These are phyloP conservation scores for Octopus bimaculoides DNA, from an alignment of 1,140 invertebrate species.

Conservation along the genomic window DNA sequence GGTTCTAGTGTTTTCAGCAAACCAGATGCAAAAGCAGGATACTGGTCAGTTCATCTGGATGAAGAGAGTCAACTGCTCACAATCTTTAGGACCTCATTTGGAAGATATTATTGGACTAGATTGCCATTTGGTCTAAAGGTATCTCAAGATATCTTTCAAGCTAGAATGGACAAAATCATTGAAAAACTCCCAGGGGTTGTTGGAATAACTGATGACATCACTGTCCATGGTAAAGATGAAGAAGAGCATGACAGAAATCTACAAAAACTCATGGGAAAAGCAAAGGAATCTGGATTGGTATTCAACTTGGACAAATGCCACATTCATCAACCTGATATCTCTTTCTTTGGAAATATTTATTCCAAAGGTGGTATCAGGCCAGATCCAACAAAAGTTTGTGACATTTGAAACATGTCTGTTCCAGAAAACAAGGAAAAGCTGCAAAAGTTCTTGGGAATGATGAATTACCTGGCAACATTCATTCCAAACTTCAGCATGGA, in stretches of 20 bases:
- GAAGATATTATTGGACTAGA: not conserved
- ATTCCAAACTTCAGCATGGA: slow-evolving; percentile 38
- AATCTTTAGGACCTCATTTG: not conserved
- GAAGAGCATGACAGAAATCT: not conserved
- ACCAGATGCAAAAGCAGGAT: slow-evolving; percentile 14
- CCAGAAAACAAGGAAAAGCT: slow-evolving; percentile 24
- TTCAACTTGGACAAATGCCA: not conserved
- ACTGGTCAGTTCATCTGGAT: slow-evolving; percentile 3
- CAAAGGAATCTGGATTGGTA: not conserved
- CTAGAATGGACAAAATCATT: not conserved
- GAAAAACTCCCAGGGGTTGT: not conserved
- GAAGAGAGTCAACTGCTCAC: not conserved
- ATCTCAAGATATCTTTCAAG: slow-evolving; percentile 2
- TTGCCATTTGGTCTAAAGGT: not conserved
- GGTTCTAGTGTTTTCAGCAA: slow-evolving; percentile 12
- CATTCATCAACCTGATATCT: not conserved
- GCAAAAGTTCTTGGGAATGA: slow-evolving; percentile 44
- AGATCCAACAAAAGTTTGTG: slow-evolving; percentile 42
- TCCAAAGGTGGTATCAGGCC: slow-evolving; percentile 45
- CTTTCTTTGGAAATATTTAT: slow-evolving; percentile 22
- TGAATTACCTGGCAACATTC: slow-evolving; percentile 52
- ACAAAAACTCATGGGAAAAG: not conserved
- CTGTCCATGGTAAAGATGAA: not conserved
- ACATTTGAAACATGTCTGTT: slow-evolving; percentile 14
- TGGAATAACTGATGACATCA: not conserved